Conservation (phyloP, 2,113 vertebrate species). For the Dendropsophus ebraccatus region DNA sequence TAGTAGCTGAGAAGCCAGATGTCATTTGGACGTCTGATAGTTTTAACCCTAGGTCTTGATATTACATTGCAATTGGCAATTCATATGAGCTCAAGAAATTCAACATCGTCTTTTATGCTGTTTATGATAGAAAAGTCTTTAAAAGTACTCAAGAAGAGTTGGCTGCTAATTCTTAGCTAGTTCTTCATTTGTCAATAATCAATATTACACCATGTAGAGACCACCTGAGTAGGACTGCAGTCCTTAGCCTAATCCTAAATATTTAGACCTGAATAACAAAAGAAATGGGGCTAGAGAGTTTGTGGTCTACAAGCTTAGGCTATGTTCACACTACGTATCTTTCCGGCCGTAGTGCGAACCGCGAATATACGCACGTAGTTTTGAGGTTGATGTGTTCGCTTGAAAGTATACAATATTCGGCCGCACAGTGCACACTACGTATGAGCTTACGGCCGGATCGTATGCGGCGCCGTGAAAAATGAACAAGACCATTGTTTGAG, state of each 20-base stretch:
- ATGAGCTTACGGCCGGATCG: too few species aligned
- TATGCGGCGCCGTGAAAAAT: too few species aligned
- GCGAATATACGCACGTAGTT: too few species aligned
- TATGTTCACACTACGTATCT: too few species aligned
- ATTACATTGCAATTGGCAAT: constrained; percentile 68
- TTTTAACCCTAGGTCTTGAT: constrained; percentile 79
- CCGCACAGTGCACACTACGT: too few species aligned
- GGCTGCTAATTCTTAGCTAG: not conserved
- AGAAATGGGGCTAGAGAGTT: not conserved
- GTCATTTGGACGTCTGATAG: constrained; percentile 80
- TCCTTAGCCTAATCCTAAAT: not conserved
- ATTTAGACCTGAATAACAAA: not conserved
- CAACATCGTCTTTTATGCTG: constrained; percentile 21
- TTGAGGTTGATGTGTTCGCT: too few species aligned
- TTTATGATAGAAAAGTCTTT: constrained; percentile 23
- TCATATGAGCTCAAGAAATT: constrained; percentile 60
- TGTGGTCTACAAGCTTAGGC: too few species aligned
- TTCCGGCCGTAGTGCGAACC: too few species aligned
- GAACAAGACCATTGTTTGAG: too few species aligned
- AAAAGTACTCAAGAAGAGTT: not conserved
- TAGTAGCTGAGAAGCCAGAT: constrained; percentile 80
- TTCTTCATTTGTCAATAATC: not conserved
- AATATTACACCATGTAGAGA: not conserved
- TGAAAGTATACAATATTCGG: too few species aligned
- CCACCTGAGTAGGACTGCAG: not conserved